Percentiles rank a stretch among this genome's conserved stretches.
Evolutionary conservation across 2,888 invertebrate species (phyloP).

Genomic region (Tenthredo notha): DNA sequence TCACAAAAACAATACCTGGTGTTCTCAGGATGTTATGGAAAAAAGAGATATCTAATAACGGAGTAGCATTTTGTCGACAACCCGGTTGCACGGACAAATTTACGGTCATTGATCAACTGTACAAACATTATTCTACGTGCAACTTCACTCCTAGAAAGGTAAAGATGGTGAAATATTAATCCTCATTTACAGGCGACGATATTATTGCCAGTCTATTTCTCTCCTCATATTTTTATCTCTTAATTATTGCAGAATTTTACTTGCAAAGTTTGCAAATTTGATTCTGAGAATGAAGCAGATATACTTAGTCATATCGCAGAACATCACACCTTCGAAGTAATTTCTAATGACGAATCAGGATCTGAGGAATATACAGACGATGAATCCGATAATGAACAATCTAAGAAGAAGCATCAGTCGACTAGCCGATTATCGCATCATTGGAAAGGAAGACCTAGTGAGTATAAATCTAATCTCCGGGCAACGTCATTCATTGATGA

Average conservation of each 20-base stretch:
- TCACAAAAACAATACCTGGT: conserved; percentile 64
- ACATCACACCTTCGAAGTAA: conserved; percentile 64
- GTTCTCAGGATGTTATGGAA: conserved; percentile 68
- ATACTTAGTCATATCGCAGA: conserved; percentile 68
- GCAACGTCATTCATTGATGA: neutral
- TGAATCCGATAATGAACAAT: conserved; percentile 15
- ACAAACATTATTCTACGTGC: conserved; percentile 70
- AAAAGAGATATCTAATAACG: conserved; percentile 63
- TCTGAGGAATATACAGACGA: conserved; percentile 59
- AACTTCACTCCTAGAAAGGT: conserved; percentile 64
- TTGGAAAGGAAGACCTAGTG: conserved; percentile 36
- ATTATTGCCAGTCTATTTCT: neutral
- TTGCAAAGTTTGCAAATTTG: conserved; percentile 73
- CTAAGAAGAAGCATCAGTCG: conserved; percentile 27
- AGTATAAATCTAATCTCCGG: neutral
- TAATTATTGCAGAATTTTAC: conserved; percentile 64
- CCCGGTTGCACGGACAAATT: conserved; percentile 67
- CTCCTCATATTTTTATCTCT: neutral
- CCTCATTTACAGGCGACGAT: neutral
- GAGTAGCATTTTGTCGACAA: conserved; percentile 69
- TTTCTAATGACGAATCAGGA: conserved; percentile 55
- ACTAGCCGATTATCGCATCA: neutral
- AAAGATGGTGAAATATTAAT: neutral
- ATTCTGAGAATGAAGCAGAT: conserved; percentile 63
- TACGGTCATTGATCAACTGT: conserved; percentile 66